These are phyloP conservation scores for Saccostrea cuccullata DNA, from an alignment of 1,140 invertebrate genomes.

Conservation along the genomic window DNA sequence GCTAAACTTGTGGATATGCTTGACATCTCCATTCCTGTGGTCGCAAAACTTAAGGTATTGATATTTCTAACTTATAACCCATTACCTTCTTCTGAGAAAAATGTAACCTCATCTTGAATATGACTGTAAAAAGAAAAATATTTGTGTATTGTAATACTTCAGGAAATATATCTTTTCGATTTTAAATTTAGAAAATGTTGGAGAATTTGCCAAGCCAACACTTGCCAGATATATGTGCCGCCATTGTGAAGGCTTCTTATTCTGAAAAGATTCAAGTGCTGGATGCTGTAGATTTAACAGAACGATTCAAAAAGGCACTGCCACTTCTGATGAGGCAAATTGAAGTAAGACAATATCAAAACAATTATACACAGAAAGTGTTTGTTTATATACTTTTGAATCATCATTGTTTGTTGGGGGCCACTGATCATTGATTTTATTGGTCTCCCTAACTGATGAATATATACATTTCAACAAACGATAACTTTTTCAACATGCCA, in stretches of 20 bases:
- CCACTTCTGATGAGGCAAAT: slow-evolving; percentile 80
- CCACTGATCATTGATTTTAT: no score
- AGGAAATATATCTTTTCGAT: neutral
- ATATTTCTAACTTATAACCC: no score
- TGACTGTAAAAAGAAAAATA: neutral
- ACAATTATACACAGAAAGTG: neutral
- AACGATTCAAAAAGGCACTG: slow-evolving; percentile 80
- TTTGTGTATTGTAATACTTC: no score
- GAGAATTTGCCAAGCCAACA: slow-evolving; percentile 78
- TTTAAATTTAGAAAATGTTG: slow-evolving; percentile 76
- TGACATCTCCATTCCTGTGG: slow-evolving; percentile 79
- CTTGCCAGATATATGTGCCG: slow-evolving; percentile 80
- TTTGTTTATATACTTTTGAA: no score
- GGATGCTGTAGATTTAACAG: slow-evolving; percentile 80
- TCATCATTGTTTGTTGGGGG: no score
- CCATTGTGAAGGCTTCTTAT: slow-evolving; percentile 79
- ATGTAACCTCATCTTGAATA: neutral
- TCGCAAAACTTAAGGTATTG: slow-evolving; percentile 79
- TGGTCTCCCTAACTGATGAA: no score
- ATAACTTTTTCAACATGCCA: no score
- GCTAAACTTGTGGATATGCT: slow-evolving; percentile 79
- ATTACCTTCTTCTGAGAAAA: no score
- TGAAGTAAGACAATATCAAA: slow-evolving; percentile 70
- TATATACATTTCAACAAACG: no score
- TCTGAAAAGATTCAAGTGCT: slow-evolving; percentile 80